Evolutionary conservation across 1,140 invertebrate genomes (phyloP).

Genomic region (Lordiphosa clarofinis): DNA sequence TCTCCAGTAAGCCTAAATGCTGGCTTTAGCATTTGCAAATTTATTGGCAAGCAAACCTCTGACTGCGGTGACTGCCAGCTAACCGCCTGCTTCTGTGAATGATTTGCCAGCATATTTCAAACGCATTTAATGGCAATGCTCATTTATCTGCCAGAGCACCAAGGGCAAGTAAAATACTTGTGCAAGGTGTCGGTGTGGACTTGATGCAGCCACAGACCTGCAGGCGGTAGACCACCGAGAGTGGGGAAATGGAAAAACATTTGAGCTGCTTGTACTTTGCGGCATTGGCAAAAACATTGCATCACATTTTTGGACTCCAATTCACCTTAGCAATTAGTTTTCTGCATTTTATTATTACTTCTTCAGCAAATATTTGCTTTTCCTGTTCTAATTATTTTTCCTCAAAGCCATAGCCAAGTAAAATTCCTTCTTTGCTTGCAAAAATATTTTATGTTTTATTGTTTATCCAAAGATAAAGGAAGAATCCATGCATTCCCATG

Average conservation of each 20-base stretch:
- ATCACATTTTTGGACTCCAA: slow-evolving; percentile 3
- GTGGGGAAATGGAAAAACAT: slow-evolving; percentile 19
- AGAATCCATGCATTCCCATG: slow-evolving; percentile 24
- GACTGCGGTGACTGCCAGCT: slow-evolving; percentile 1
- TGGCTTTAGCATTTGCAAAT: slow-evolving; percentile 40
- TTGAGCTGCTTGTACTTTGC: slow-evolving; percentile 32
- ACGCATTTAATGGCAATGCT: slow-evolving; percentile 67
- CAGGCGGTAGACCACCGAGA: slow-evolving; percentile 15
- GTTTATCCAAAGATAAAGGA: slow-evolving; percentile 39
- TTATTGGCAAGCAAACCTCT: slow-evolving; percentile 46
- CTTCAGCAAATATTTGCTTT: slow-evolving; percentile 9
- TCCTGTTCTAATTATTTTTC: not conserved
- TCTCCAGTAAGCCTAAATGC: slow-evolving; percentile 19
- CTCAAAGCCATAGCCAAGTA: slow-evolving; percentile 10
- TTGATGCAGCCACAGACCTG: slow-evolving; percentile 28
- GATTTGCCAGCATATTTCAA: slow-evolving; percentile 74
- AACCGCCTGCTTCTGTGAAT: slow-evolving; percentile 36
- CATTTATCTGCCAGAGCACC: slow-evolving; percentile 59
- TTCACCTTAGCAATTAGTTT: slow-evolving; percentile 34
- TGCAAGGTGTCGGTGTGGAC: slow-evolving; percentile 32
- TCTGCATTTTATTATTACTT: slow-evolving; percentile 20
- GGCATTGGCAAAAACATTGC: slow-evolving; percentile 33
- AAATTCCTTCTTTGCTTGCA: slow-evolving; percentile 21
- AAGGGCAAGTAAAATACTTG: slow-evolving; percentile 28
- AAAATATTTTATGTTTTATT: slow-evolving; percentile 40